Percentiles rank a stretch among this genome's conserved stretches.
Evolutionary conservation across 2,113 vertebrate genomes (phyloP).

Genomic region (Dolichotis patagonum): DNA sequence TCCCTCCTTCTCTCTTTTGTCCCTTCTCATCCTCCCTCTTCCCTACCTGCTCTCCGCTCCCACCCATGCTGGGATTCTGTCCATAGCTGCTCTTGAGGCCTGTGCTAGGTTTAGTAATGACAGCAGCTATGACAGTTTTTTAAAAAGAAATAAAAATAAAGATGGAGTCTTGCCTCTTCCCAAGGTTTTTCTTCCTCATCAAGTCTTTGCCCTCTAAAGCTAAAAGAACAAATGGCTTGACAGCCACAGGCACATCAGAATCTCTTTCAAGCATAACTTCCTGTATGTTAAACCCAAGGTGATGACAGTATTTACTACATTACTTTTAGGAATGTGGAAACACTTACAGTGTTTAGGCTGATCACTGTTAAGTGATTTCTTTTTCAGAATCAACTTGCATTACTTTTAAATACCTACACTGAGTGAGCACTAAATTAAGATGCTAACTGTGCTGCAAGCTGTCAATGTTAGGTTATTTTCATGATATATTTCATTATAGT

Average conservation of each 20-base stretch:
- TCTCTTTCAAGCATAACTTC: neutral
- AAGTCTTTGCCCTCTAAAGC: neutral
- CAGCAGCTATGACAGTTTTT: neutral
- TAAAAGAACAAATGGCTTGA: neutral
- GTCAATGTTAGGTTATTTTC: neutral
- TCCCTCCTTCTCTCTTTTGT: neutral
- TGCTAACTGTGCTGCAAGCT: neutral
- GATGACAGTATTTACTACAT: neutral
- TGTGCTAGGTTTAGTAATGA: neutral
- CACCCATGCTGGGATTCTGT: neutral
- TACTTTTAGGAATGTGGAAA: conserved; percentile 32
- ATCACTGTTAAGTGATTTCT: neutral
- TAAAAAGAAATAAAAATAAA: neutral
- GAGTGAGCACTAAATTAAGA: conserved; percentile 21
- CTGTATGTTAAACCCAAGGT: neutral
- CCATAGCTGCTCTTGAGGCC: neutral
- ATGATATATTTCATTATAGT: neutral
- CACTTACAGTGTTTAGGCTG: neutral
- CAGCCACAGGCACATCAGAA: neutral
- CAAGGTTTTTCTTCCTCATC: neutral
- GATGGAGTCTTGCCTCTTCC: neutral
- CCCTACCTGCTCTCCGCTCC: neutral
- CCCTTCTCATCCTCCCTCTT: conserved; percentile 20
- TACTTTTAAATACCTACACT: neutral
- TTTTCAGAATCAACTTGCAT: neutral